Base-by-base conservation (phyloP, 2,888 invertebrate species). In the Dorcus hopei region DNA sequence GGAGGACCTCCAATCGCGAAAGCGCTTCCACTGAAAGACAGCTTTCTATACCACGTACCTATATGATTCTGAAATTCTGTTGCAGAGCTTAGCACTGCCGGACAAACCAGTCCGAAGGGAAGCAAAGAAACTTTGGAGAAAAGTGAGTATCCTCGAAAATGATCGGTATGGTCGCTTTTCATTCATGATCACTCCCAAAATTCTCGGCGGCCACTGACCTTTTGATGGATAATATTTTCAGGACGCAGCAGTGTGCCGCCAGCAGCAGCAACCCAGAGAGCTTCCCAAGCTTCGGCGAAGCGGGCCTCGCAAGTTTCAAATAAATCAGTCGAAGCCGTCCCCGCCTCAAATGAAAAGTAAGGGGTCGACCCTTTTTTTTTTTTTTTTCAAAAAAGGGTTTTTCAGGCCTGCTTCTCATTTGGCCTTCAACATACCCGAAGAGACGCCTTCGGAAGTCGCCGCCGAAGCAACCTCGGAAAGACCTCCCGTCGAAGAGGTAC, bases 371-470 rank as follows among this genome's bases (percentile, higher is more conserved):
- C 26, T 6, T 38, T 1, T 6, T 6, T 8, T 42, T 42, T 42
- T 8, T 9, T 14, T 42, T 42, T 42, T 9, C 4, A n/a, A 5
- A 41, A 6, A 41, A n/a, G 14, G 9, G 2, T 33, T 50, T 50
- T 38, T 33, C 19, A 19, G 8, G 14, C 7, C 42, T 14, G 26
- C 38, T 3, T 11, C 8, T 4, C 16, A 38, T 1, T 9, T 50
- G 7, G 11, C 52, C 9, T 33, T 11, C 16, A 51, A 60, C 38
- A 60, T 60, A 43, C 53, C 53, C 9, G 60, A 60, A 49, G 60
- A 60, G 47, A 52, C 60, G 9, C 43, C 60, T 8, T 49, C 52
- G 4, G 53, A 60, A 38, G 49, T 53, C 19, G 57, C 23, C 3
- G 45, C 23, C 3, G 45, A 54, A 38, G 54, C 47, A 2, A 39